Evolutionary conservation across 2,797 vertebrate species (phyloP).

Genomic region (Siniperca undulata): DNA sequence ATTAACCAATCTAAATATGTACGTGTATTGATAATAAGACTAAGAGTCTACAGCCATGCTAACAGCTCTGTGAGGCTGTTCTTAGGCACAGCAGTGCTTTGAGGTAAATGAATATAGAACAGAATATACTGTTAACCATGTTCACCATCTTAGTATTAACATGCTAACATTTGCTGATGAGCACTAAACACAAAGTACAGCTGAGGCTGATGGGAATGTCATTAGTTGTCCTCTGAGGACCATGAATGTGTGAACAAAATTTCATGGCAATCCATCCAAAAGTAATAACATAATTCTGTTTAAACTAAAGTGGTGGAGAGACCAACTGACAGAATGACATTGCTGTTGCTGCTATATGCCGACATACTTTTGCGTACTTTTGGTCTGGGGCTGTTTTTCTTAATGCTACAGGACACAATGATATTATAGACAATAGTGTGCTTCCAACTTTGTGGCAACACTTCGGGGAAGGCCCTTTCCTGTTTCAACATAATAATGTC

Average conservation of each 20-base stretch:
- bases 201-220: not conserved
- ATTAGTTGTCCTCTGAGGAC: not conserved
- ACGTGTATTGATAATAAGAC: not conserved
- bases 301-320: not conserved
- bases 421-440: too few relatives aligned
- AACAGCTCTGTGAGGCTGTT: not conserved
- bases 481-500: not conserved
- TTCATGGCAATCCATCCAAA: not conserved
- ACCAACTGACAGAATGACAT: not conserved
- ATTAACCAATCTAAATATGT: not conserved
- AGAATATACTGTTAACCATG: not conserved
- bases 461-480: not conserved
- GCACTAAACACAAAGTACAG: not conserved
- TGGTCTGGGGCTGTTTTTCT: too few relatives aligned
- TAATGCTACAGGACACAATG: too few relatives aligned
- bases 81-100: not conserved
- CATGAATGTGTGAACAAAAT: not conserved
- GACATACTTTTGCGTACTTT: too few relatives aligned
- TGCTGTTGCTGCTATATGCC: too few relatives aligned
- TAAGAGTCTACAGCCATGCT: not conserved
- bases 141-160: not conserved
- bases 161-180: not conserved
- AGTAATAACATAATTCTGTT: not conserved
- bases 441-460: too few relatives aligned
- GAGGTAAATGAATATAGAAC: too few relatives aligned